Evolutionary conservation across 2,113 vertebrate genomes (phyloP).

Genomic region (Pachypanchax playfairii): DNA sequence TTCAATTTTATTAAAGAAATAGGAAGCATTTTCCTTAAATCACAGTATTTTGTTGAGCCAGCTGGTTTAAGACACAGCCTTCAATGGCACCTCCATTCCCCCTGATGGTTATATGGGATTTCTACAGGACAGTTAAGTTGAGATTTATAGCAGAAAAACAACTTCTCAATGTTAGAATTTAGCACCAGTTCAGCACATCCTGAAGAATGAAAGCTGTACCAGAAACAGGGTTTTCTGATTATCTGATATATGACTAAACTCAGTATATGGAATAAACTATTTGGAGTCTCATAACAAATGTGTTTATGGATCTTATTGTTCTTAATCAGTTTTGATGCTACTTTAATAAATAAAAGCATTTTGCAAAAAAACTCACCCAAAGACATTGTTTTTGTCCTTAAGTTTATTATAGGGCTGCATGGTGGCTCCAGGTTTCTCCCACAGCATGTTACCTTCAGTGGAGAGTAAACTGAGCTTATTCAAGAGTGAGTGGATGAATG

Average conservation of each 20-base stretch:
- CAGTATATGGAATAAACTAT: background rate
- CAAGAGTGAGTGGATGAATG: too few species aligned
- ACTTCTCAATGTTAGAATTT: constrained; percentile 26
- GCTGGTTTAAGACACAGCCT: constrained; percentile 9
- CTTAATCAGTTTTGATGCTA: constrained; percentile 24
- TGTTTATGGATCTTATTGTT: background rate
- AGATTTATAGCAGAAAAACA: constrained; percentile 43
- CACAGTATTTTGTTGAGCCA: constrained; percentile 24
- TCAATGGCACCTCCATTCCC: constrained; percentile 14
- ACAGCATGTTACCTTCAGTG: too few species aligned
- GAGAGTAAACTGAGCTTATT: too few species aligned
- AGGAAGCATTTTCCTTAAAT: constrained; percentile 18
- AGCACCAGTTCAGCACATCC: constrained; percentile 12
- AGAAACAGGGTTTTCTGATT: background rate
- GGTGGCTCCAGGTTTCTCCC: too few species aligned
- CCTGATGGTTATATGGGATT: constrained; percentile 25
- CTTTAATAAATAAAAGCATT: constrained; percentile 41
- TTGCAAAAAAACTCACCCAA: constrained; percentile 22
- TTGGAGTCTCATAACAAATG: background rate
- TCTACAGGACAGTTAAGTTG: constrained; percentile 15
- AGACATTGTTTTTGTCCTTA: constrained; percentile 24
- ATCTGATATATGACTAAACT: background rate
- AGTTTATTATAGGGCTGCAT: constrained; percentile 5
- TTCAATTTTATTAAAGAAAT: constrained; percentile 21
- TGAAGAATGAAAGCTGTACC: constrained; percentile 16